A percentile compares a stretch with the other conserved stretches of the same genome.
These are phyloP conservation scores for Leptopilina boulardi DNA, from an alignment of 1,140 invertebrate species.

Conservation along the genomic window DNA sequence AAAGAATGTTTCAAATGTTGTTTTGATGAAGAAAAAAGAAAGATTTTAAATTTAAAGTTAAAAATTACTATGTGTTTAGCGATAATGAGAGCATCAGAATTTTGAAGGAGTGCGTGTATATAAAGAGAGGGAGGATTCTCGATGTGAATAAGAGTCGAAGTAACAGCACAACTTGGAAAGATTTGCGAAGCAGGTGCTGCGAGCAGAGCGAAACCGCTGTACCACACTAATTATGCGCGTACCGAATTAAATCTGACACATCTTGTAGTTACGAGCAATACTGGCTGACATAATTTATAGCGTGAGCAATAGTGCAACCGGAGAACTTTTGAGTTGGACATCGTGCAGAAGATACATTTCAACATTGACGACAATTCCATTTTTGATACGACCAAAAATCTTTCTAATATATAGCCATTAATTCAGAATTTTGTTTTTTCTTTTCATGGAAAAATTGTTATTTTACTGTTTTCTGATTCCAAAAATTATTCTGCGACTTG, in stretches of 20 bases:
- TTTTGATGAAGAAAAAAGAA: background rate
- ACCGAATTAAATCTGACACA: slow-evolving; percentile 75
- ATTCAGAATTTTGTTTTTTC: background rate
- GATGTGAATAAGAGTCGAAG: slow-evolving; percentile 40
- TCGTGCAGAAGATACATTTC: slow-evolving; percentile 14
- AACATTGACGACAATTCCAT: slow-evolving; percentile 22
- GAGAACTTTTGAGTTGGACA: slow-evolving; percentile 12
- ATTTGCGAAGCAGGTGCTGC: slow-evolving; percentile 71
- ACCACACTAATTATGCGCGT: slow-evolving; percentile 72
- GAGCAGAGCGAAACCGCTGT: slow-evolving; percentile 71
- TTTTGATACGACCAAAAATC: background rate
- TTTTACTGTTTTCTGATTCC: no score
- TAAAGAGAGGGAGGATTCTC: slow-evolving; percentile 42
- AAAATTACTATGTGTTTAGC: background rate
- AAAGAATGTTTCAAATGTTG: no score
- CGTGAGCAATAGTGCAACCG: slow-evolving; percentile 29
- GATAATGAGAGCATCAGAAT: background rate
- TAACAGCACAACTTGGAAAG: slow-evolving; percentile 48
- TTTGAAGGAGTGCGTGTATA: slow-evolving; percentile 3
- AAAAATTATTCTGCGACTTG: no score
- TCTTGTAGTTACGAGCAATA: slow-evolving; percentile 59
- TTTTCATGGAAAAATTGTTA: background rate
- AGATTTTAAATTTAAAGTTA: background rate
- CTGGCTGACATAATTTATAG: slow-evolving; percentile 62
- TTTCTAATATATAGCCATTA: slow-evolving; percentile 22